Conservation (phyloP, 2,113 vertebrate species). For the Mola mola region DNA sequence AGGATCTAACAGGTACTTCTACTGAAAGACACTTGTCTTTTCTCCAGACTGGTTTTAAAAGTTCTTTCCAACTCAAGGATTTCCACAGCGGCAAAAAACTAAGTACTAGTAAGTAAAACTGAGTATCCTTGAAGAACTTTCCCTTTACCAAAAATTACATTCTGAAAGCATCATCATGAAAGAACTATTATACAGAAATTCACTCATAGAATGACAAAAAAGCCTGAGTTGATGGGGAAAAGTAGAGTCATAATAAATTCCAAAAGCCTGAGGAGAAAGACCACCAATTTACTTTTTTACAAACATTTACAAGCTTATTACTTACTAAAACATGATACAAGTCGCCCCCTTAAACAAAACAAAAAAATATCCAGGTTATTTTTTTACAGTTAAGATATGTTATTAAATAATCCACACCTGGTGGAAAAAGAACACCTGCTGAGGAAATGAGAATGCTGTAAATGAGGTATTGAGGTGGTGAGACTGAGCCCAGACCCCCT, state of each 20-base stretch:
- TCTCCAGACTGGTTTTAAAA: conserved; percentile 64
- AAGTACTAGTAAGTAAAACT: conserved; percentile 75
- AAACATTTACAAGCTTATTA: conserved; percentile 95
- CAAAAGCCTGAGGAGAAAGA: conserved; percentile 90
- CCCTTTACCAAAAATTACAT: conserved; percentile 90
- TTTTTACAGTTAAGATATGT: conserved; percentile 92
- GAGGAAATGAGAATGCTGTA: conserved; percentile 91
- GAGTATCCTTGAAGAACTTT: conserved; percentile 77
- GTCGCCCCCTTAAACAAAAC: conserved; percentile 80
- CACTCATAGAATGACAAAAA: conserved; percentile 84
- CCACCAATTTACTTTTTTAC: conserved; percentile 95
- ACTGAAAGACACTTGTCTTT: conserved; percentile 72
- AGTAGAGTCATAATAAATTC: conserved; percentile 83
- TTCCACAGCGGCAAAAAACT: conserved; percentile 72
- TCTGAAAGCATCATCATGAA: conserved; percentile 86
- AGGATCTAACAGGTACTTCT: conserved; percentile 76
- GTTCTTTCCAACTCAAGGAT: conserved; percentile 68
- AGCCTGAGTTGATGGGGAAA: conserved; percentile 94
- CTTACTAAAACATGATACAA: conserved; percentile 83
- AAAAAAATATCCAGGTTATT: conserved; percentile 83
- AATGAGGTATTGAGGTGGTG: conserved; percentile 98
- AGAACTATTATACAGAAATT: conserved; percentile 82
- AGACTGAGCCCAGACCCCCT: conserved; percentile 90
- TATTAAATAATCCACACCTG: conserved; percentile 99
- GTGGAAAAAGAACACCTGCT: conserved; percentile 85